Base-by-base conservation (phyloP, 2,888 invertebrate species). In the Habrosyne pyritoides region DNA sequence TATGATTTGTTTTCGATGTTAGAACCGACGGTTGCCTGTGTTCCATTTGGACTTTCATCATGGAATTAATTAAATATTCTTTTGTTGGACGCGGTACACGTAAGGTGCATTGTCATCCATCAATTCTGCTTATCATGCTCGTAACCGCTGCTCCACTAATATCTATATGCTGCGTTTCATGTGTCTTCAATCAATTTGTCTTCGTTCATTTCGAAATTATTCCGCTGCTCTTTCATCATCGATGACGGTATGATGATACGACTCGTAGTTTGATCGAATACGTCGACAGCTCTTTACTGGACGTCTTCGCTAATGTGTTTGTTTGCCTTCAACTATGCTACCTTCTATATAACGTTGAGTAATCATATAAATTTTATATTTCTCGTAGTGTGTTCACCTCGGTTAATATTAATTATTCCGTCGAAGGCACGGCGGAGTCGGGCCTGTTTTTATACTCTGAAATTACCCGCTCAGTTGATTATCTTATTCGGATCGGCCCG, bases 61-160 rank as follows among this genome's bases (percentile, higher is more conserved):
- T 73, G 75, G 81, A 86, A 87, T 86, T 89, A 91, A 91, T 90
- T 90, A 86, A 79, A 76, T 74, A 86, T 85, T 86, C 87, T 81
- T 86, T 89, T 88, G 89, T 89, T 83, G 72, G 78, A 57, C 67
- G 66, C 66, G 57, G 68, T 73, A 67, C 79, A 75, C 74, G 77
- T 75, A 72, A 83, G 73, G 67, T 69, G 87, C 88, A 69, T 77
- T 84, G 86, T 88, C 89, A 89, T 89, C 85, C 75, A 87, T 89
- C 87, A 86, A 84, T 83, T 84, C 79, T 74, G 86, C 84, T 89
- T 88, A 89, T 91, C 91, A 90, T 80, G 81, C 73, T 75, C 61
- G 68, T 69, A 73, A 65, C 57, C 67, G 68, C 64, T 64, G 72
- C 59, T 66, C 73, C 66, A 75, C 71, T 74, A 77, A 73, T 79